Base-by-base conservation (phyloP, 2,888 invertebrate genomes). In the Nineta flava region DNA sequence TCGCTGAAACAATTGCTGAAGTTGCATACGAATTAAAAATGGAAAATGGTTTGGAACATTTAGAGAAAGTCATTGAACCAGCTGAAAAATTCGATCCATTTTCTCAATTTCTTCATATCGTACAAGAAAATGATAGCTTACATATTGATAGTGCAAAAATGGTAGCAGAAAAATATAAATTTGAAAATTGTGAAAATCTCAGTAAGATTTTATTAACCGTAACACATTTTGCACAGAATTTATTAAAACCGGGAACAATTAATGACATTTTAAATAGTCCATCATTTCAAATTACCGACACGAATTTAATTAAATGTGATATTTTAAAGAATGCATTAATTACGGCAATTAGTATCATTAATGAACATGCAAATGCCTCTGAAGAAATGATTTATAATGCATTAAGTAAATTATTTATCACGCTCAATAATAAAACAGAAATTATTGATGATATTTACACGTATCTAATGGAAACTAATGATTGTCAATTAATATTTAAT, bases 401-500 rank as follows among this genome's bases (percentile, higher is more conserved):
- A 13, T 7, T 48, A n/a, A 26, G 31, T n/a, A 17, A 48, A 42
- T 17, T 48, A 16, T 42, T 48, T 48, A 15, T 41, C 12, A 48
- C 19, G n/a, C 21, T 48, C 13, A 26, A 41, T 13, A 26, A 48
- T 26, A 48, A 17, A 26, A 41, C 41, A n/a, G 35, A 17, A 34
- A 31, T 35, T 5, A 10, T 35, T 16, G 19, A 16, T 16, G 35
- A 34, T 12, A n/a, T 47, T 17, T 17, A 17, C 35, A 16, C 32
- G 17, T 21, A 35, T 34, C 17, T 17, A 16, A 35, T 15, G 12
- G 15, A 19, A 17, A 34, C 10, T 35, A 19, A 35, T n/a, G 35
- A 35, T 15, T 47, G 34, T 47, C 12, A 35, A 16, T 15, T 34
- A 7, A n/a, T 47, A 17, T 21, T 58, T 66, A 15, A 66, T 63